Base-by-base conservation (phyloP, 2,888 invertebrate genomes). In the Ennomos quercinarius region DNA sequence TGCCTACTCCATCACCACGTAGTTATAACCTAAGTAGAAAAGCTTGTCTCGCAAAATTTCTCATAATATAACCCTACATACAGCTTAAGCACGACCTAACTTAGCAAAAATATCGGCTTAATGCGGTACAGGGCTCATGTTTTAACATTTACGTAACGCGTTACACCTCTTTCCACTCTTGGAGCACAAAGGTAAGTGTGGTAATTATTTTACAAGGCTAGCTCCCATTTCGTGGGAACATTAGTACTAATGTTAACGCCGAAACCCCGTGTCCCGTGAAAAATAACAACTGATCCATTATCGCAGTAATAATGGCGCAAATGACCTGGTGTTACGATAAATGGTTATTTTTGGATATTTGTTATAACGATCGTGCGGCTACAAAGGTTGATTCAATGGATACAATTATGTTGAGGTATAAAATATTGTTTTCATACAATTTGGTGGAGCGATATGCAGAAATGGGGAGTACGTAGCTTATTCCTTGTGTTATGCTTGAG, bases 231-330 rank as follows among this genome's bases (percentile, higher is more conserved):
- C 71, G 75, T 72, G 70, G 71, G 57, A 56, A 76, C 81, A 86
- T 86, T 86, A 85, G 76, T 74, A 77, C 71, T 81, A 84, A 84
- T 83, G 84, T 80, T 76, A 73, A 74, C 75, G 78, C 76, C 76
- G 72, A 73, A 83, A 83, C 70, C 82, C 76, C 73, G 78, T 78
- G 77, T 78, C 78, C 74, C 76, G 73, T 77, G 75, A 78, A 80
- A 81, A 83, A 84, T 80, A 83, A 80, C 79, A 81, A 77, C 79
- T 76, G 78, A 80, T 83, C 77, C 77, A 74, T 82, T 81, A 84
- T 74, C 75, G 73, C 66, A 13, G 76, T 73, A 74, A 80, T 83
- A 78, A 80, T 75, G 71, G 73, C 71, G 61, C 71, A 78, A 80
- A 78, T 73, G 65, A 70, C 68, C 70, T 66, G 65, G 66, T 65